phyloP scores from a whole-genome alignment of 2,888 invertebrate species.

The Lydus trimaculatus region DNA sequence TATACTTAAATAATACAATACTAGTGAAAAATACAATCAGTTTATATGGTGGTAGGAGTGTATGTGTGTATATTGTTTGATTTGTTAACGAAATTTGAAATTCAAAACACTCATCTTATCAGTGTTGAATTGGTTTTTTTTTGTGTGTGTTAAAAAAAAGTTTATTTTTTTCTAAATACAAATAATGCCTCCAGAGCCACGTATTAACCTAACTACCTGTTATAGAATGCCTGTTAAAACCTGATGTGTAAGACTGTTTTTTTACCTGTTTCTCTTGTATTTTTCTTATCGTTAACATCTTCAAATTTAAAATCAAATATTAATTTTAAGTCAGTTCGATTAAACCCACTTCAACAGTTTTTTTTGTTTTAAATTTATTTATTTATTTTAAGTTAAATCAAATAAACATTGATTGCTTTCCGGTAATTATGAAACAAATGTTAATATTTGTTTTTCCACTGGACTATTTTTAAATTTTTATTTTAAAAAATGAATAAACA shows the following conservation, averaged over 20 bases:
- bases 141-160: constrained; percentile 38
- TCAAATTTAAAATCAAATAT: background rate
- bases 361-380: too few species aligned
- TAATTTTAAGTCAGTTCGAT: too few species aligned
- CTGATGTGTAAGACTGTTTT: constrained; percentile 40
- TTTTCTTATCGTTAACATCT: constrained; percentile 1
- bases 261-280: constrained; percentile 25
- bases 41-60: constrained; percentile 40
- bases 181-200: constrained; percentile 47
- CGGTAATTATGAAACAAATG: constrained; percentile 5
- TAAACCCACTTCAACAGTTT: too few species aligned
- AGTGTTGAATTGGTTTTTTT: constrained; percentile 25
- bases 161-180: constrained; percentile 31
- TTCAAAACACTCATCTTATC: constrained; percentile 17
- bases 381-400: background rate
- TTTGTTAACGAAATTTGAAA: constrained; percentile 38
- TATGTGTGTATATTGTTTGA: constrained; percentile 23
- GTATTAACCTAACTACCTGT: constrained; percentile 50
- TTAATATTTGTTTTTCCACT: background rate
- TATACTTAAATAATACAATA: constrained; percentile 20
- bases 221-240: constrained; percentile 33
- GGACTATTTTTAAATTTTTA: background rate
- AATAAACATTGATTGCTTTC: background rate
- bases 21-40: constrained; percentile 38
- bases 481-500: background rate